Conservation (phyloP, 2,888 invertebrate species). For the Lepidonotus clava region DNA sequence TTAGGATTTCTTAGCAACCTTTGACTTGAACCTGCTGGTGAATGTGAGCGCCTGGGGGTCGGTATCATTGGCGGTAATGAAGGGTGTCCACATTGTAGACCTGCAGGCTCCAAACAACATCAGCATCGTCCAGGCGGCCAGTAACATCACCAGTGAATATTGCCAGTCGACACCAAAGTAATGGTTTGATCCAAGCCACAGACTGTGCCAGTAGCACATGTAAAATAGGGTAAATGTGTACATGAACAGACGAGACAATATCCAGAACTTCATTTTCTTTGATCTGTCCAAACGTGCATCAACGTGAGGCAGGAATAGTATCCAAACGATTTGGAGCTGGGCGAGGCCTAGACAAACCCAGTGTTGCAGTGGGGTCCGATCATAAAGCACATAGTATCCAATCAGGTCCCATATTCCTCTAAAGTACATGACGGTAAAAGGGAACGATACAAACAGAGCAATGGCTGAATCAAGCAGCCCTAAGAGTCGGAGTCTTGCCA, state of each 20-base stretch:
- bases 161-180: neutral
- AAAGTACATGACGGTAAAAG: neutral
- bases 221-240: neutral
- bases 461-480: slow-evolving; percentile 1
- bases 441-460: slow-evolving; percentile 4
- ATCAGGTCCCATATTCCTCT: slow-evolving; percentile 40
- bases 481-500: too few species aligned
- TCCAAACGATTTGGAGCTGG: neutral
- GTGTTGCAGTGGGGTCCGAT: neutral
- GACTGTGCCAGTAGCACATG: neutral
- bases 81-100: neutral
- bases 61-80: neutral
- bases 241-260: neutral
- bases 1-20: too few species aligned
- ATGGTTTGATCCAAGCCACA: neutral
- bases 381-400: slow-evolving; percentile 32
- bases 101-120: neutral
- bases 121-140: neutral
- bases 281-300: neutral
- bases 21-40: too few species aligned
- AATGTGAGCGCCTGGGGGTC: neutral
- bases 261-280: slow-evolving; percentile 8
- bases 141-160: neutral
- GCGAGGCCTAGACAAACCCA: neutral
- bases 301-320: neutral